Evolutionary conservation across 2,113 vertebrate species (phyloP).

Genomic region (Fukomys damarensis): DNA sequence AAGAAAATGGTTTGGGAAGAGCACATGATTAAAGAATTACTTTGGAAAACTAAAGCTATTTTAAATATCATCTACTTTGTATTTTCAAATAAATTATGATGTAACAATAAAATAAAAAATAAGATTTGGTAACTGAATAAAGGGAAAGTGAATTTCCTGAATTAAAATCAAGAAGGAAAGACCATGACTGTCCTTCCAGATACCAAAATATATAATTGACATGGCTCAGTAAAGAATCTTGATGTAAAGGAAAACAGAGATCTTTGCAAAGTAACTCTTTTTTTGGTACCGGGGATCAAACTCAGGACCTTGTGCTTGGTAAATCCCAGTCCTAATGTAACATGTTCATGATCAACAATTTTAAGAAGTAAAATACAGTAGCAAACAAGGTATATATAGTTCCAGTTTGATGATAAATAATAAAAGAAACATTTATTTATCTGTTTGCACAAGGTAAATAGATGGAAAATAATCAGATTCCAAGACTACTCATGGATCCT

Average conservation of each 20-base stretch:
- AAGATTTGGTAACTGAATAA: neutral
- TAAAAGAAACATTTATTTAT: neutral
- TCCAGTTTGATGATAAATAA: neutral
- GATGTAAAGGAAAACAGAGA: neutral
- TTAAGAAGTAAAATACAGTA: neutral
- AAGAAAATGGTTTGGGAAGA: neutral
- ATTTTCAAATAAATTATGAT: neutral
- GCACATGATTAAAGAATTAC: neutral
- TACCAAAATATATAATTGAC: neutral
- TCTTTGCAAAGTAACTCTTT: neutral
- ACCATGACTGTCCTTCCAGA: neutral
- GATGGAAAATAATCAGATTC: neutral
- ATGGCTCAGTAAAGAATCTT: neutral
- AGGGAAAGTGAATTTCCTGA: neutral
- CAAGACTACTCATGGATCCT: accelerated
- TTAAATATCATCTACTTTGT: neutral
- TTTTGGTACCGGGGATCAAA: no score
- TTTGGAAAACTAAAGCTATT: neutral
- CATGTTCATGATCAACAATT: no score
- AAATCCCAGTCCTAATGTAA: no score
- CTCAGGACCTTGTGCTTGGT: no score
- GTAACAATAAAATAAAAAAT: neutral
- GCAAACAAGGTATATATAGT: neutral
- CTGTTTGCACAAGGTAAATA: neutral
- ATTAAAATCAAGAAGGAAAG: neutral